Evolutionary conservation across 1,140 invertebrate species (phyloP).

Genomic region (Apis dorsata): DNA sequence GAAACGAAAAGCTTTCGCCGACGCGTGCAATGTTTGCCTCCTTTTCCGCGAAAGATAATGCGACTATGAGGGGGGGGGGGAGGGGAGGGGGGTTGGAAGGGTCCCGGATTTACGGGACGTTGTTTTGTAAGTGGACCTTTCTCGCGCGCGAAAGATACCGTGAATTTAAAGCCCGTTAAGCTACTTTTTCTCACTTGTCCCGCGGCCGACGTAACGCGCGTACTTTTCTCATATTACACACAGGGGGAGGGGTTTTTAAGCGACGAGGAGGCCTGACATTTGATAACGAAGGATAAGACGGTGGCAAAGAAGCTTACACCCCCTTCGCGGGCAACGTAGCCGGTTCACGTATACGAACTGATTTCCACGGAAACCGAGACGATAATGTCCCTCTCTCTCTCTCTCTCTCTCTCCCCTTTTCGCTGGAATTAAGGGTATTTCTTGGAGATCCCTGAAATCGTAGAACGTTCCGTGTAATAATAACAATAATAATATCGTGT

Average conservation of each 20-base stretch:
- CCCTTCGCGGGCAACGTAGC: neutral
- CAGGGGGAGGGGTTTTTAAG: slow-evolving; percentile 47
- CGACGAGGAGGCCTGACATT: slow-evolving; percentile 33
- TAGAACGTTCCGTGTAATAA: neutral
- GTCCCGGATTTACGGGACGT: slow-evolving; percentile 74
- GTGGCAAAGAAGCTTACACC: slow-evolving; percentile 39
- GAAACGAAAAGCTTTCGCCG: slow-evolving; percentile 78
- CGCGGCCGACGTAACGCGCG: slow-evolving; percentile 33
- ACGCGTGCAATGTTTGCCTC: slow-evolving; percentile 72
- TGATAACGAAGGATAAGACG: slow-evolving; percentile 49
- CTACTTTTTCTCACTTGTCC: slow-evolving; percentile 61
- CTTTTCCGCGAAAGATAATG: slow-evolving; percentile 79
- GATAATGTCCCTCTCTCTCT: neutral
- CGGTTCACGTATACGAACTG: slow-evolving; percentile 24
- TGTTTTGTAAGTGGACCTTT: slow-evolving; percentile 73
- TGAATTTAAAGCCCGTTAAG: slow-evolving; percentile 73
- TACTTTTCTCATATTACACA: slow-evolving; percentile 57
- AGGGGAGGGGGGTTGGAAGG: neutral
- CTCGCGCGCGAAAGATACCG: slow-evolving; percentile 71
- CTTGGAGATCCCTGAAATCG: neutral
- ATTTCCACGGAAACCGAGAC: slow-evolving; percentile 8
- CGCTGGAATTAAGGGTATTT: neutral
- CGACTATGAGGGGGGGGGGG: slow-evolving; percentile 46
- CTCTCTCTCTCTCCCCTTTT: neutral
- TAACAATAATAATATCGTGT: too few relatives aligned